phyloP scores from a whole-genome alignment of 2,888 invertebrate species.

The Plebejus argus region DNA sequence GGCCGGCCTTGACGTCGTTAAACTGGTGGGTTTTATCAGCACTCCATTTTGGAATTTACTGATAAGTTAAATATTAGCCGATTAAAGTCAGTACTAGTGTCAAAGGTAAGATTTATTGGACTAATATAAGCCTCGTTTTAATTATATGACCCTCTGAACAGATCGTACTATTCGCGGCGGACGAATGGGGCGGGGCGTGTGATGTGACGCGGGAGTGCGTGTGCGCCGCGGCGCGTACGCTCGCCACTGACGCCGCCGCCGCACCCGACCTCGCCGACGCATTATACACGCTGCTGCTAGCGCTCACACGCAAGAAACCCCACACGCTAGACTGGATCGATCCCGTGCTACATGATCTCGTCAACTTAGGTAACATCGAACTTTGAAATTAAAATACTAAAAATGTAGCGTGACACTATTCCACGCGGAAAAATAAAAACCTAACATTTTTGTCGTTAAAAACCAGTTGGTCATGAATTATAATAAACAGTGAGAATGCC shows the following conservation, averaged over 20 bases:
- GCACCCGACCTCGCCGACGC: conserved; percentile 84
- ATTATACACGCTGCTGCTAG: conserved; percentile 83
- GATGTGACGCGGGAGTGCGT: conserved; percentile 55
- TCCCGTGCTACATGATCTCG: conserved; percentile 57
- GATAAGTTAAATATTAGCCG: too few species aligned
- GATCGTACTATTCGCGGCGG: conserved; percentile 60
- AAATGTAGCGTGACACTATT: not conserved
- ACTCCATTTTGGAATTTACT: too few species aligned
- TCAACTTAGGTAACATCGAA: conserved; percentile 55
- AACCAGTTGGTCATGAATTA: too few species aligned
- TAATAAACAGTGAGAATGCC: too few species aligned
- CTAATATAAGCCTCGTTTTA: too few species aligned
- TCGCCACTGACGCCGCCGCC: conserved; percentile 74
- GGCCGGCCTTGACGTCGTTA: conserved; percentile 86
- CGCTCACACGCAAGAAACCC: conserved; percentile 84
- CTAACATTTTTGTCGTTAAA: too few species aligned
- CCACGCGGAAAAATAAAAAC: too few species aligned
- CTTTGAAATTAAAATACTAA: not conserved
- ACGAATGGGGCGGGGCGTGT: conserved; percentile 56
- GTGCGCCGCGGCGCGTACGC: conserved; percentile 48
- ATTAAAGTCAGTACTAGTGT: too few species aligned
- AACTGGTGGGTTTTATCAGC: conserved; percentile 78
- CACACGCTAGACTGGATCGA: conserved; percentile 62
- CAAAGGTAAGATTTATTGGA: too few species aligned
- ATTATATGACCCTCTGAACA: conserved; percentile 14